phyloP scores from a whole-genome alignment of 2,888 invertebrate genomes.

The Ennomos fuscantarius region DNA sequence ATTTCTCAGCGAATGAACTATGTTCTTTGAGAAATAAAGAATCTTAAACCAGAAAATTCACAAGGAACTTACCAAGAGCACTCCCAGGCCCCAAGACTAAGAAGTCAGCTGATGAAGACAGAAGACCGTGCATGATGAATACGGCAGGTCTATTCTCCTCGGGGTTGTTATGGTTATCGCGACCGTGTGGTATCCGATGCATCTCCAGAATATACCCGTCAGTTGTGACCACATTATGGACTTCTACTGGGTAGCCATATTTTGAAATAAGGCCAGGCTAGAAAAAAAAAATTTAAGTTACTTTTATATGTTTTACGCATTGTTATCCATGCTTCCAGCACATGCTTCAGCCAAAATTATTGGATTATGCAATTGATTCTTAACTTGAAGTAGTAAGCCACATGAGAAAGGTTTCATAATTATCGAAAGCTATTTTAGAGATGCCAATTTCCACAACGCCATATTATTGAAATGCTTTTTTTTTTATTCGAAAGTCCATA shows the following conservation, averaged over 20 bases:
- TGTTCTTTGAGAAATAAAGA: too few relatives aligned
- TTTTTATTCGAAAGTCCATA: too few relatives aligned
- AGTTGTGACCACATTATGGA: conserved; percentile 53
- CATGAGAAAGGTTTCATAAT: too few relatives aligned
- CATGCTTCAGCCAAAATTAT: too few relatives aligned
- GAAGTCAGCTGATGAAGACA: conserved; percentile 64
- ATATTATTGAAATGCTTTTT: too few relatives aligned
- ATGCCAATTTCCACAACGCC: too few relatives aligned
- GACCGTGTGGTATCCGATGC: conserved; percentile 63
- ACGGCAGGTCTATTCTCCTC: conserved; percentile 44
- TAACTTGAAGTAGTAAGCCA: too few relatives aligned
- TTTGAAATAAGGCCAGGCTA: conserved; percentile 61
- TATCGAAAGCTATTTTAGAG: too few relatives aligned
- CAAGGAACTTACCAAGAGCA: conserved; percentile 50
- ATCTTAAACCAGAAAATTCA: too few relatives aligned
- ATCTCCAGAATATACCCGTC: conserved; percentile 62
- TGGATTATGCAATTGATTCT: too few relatives aligned
- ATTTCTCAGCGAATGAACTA: too few relatives aligned
- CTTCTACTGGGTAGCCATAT: conserved; percentile 62
- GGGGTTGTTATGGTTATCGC: conserved; percentile 36
- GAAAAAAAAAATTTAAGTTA: not conserved
- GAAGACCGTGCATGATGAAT: conserved; percentile 61
- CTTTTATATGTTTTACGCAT: not conserved
- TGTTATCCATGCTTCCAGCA: too few relatives aligned
- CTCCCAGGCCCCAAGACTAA: conserved; percentile 55